Evolutionary conservation across 2,113 vertebrate genomes (phyloP).

Genomic region (Caretta caretta): DNA sequence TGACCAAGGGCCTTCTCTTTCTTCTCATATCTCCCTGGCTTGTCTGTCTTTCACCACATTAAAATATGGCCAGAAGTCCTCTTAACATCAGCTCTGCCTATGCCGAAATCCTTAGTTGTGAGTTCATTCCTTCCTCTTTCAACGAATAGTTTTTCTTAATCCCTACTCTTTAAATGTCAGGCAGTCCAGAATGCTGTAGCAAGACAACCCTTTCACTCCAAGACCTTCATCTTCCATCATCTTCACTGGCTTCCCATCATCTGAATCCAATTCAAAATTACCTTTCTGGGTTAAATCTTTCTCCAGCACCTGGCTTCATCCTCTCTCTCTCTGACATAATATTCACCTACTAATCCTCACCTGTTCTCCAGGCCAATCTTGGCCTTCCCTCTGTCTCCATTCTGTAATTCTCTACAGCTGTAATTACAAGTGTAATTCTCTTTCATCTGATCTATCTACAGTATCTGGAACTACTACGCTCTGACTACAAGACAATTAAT

Average conservation of each 20-base stretch:
- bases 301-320: background rate
- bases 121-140: background rate
- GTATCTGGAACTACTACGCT: background rate
- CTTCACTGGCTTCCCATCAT: background rate
- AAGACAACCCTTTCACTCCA: background rate
- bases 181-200: background rate
- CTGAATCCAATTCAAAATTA: background rate
- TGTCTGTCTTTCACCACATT: background rate
- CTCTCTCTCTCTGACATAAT: background rate
- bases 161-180: background rate
- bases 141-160: background rate
- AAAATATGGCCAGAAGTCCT: constrained; percentile 4
- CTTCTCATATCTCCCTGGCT: background rate
- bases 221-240: background rate
- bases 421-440: background rate
- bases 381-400: background rate
- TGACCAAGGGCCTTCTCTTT: constrained; percentile 8
- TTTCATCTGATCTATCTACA: background rate
- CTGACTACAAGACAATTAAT: background rate
- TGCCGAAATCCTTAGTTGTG: background rate
- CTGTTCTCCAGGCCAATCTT: background rate
- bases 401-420: background rate
- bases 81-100: background rate
- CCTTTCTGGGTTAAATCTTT: background rate
- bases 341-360: background rate